Evolutionary conservation across 2,797 vertebrate genomes (phyloP), one percentile per base, ranked within the genome.

Genomic region (Lepus townsendii): DNA sequence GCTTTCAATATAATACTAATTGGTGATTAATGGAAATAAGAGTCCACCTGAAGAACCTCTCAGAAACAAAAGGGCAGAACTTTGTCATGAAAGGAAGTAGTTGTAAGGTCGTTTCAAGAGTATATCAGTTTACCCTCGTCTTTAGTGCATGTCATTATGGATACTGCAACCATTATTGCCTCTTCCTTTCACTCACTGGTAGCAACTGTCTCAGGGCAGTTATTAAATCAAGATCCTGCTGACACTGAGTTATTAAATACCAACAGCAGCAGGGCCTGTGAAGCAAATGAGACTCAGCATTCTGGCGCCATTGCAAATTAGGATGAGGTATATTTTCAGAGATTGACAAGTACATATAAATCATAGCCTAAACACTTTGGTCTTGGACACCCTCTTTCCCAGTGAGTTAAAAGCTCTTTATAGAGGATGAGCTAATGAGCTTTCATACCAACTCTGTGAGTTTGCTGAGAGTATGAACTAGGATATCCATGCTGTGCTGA

Each of bases 181-280:
- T 79, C 63, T 83, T 85, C 12, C 35, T 89, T 83, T 84, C 30
- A 38, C 69, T 90, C 73, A 60, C 66, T 80, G 10, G 26, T 35
- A 92, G 65, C 26, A 84, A 69, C 30, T 52, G 54, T 50, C 7
- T 73, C 88, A 78, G 72, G 68, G 79, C 71, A 91, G 85, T 76
- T 80, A 75, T 77, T 91, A 95, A 94, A 93, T 94, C 95, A 96
- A 92, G 62, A 92, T 86, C 88, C 63, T 94, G 96, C 95, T 97
- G 95, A 96, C 87, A 57, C 76, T 4, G 65, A 90, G 90, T 97
- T 95, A 96, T 95, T 95, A 88, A 93, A 94, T 85, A 77, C 72
- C 78, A 83, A 20, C 19, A 12, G 79, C 71, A 27, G 60, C 76
- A 57, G 42, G 47, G 91, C n/a, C 60, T 11, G 5, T 47, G 11